phyloP scores from a whole-genome alignment of 2,888 invertebrate genomes.

The Drosophila nigricruria region DNA sequence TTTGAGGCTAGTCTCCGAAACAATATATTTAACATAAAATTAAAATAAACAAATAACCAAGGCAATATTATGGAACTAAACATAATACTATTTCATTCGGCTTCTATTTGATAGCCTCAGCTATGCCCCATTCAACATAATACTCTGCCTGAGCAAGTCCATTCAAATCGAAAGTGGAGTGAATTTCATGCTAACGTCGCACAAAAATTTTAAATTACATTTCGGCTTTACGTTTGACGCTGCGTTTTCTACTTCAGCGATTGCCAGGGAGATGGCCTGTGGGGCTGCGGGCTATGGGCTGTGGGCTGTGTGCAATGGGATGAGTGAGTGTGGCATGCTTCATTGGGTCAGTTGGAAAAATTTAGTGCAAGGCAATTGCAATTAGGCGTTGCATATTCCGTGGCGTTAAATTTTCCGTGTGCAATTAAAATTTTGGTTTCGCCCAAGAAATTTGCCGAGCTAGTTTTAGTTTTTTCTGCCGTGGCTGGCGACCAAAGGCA shows the following conservation, averaged over 20 bases:
- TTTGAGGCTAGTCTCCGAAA: background rate
- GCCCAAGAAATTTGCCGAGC: slow-evolving; percentile 31
- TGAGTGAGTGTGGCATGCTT: slow-evolving; percentile 47
- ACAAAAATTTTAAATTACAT: slow-evolving; percentile 65
- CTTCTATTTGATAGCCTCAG: background rate
- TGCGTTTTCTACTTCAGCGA: slow-evolving; percentile 29
- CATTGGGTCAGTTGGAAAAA: slow-evolving; percentile 56
- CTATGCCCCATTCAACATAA: background rate
- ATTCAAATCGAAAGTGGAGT: slow-evolving; percentile 22
- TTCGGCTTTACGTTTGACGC: slow-evolving; percentile 43
- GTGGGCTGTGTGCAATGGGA: background rate
- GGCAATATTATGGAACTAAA: background rate
- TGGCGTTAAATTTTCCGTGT: slow-evolving; percentile 47
- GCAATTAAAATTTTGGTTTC: slow-evolving; percentile 67
- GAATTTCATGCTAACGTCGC: slow-evolving; percentile 50
- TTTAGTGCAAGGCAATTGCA: slow-evolving; percentile 61
- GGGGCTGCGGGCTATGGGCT: background rate
- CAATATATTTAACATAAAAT: background rate
- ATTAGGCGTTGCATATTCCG: slow-evolving; percentile 71
- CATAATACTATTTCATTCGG: background rate
- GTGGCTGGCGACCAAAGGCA: background rate
- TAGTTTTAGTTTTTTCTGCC: slow-evolving; percentile 6
- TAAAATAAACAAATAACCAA: background rate
- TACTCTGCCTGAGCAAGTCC: background rate
- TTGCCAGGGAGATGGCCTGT: background rate